phyloP scores from a whole-genome alignment of 1,140 invertebrate genomes.

The Formica selysi region DNA sequence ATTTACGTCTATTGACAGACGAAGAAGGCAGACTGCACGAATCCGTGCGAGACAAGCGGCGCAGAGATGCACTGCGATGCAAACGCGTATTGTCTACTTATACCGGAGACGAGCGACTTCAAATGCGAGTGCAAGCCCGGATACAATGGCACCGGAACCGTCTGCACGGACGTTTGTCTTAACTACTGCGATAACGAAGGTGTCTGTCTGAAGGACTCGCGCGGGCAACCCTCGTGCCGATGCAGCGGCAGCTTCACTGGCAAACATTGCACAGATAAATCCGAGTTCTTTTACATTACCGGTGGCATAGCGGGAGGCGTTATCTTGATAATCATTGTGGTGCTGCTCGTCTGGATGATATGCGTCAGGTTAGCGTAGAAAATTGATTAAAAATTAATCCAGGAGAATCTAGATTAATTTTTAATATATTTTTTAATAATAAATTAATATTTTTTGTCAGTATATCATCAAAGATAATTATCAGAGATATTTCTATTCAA shows the following conservation, averaged over 20 bases:
- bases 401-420: neutral
- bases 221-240: slow-evolving; percentile 94
- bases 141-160: slow-evolving; percentile 95
- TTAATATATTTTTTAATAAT: neutral
- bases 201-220: slow-evolving; percentile 94
- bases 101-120: slow-evolving; percentile 94
- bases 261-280: slow-evolving; percentile 95
- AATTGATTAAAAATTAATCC: neutral
- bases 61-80: slow-evolving; percentile 94
- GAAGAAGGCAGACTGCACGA: slow-evolving; percentile 94
- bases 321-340: slow-evolving; percentile 96
- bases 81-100: slow-evolving; percentile 95
- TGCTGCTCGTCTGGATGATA: slow-evolving; percentile 98
- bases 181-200: slow-evolving; percentile 97
- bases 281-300: slow-evolving; percentile 97
- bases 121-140: slow-evolving; percentile 97
- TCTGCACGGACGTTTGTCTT: slow-evolving; percentile 94
- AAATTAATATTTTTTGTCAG: neutral
- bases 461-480: neutral
- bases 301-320: slow-evolving; percentile 96
- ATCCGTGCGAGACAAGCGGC: slow-evolving; percentile 95
- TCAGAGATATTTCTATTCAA: slow-evolving; percentile 57
- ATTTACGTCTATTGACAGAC: slow-evolving; percentile 85
- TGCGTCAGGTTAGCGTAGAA: slow-evolving; percentile 91
- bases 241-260: slow-evolving; percentile 97